A percentile compares a stretch with the other conserved stretches of the same genome.
phyloP scores from a whole-genome alignment of 2,797 vertebrate genomes.

The Lepus townsendii region DNA sequence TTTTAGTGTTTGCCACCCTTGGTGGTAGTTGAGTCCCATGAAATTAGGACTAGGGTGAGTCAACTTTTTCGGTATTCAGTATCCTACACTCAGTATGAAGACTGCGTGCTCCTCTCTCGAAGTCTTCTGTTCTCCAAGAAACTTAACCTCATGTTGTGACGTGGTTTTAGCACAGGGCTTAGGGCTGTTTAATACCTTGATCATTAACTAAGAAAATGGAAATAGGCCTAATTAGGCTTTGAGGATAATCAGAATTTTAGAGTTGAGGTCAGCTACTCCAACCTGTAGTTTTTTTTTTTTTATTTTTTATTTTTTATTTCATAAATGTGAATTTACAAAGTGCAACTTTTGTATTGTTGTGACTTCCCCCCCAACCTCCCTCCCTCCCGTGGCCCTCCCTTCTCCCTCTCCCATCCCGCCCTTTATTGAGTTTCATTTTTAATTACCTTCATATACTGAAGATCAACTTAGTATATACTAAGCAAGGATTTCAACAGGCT shows the following conservation, averaged over 20 bases:
- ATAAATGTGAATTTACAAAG: too few relatives aligned
- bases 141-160: not conserved
- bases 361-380: too few relatives aligned
- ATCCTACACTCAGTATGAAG: not conserved
- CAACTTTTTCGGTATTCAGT: not conserved
- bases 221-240: constrained; percentile 4
- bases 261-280: not conserved
- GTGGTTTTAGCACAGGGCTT: not conserved
- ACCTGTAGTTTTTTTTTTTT: not conserved
- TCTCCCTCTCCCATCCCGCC: too few relatives aligned
- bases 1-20: not conserved
- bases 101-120: not conserved
- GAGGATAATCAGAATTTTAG: not conserved
- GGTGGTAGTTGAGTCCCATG: not conserved
- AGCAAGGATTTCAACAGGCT: too few relatives aligned
- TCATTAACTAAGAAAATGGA: not conserved
- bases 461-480: too few relatives aligned
- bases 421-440: too few relatives aligned
- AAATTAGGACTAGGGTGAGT: not conserved
- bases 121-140: not conserved
- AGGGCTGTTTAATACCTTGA: not conserved
- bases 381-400: too few relatives aligned
- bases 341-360: too few relatives aligned
- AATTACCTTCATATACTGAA: too few relatives aligned
- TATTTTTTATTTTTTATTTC: too few relatives aligned